Evolutionary conservation across 2,888 invertebrate genomes (phyloP).

Genomic region (Sylvicola cinctus): DNA sequence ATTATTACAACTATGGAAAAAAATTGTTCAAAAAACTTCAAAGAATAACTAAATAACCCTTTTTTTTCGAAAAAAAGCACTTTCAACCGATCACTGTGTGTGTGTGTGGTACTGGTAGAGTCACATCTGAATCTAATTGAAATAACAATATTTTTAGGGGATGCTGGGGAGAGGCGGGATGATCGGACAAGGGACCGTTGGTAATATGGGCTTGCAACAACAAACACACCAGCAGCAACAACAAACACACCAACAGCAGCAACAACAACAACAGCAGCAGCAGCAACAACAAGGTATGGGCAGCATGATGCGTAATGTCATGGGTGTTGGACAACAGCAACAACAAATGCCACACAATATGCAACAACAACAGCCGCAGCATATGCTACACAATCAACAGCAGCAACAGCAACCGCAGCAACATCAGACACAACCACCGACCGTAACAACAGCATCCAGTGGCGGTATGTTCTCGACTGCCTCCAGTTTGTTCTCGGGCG

Average conservation of each 20-base stretch:
- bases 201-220: constrained; percentile 22
- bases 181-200: constrained; percentile 24
- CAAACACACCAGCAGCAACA: constrained; percentile 9
- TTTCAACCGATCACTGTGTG: too few species aligned
- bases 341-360: constrained; percentile 62
- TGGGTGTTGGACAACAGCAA: constrained; percentile 21
- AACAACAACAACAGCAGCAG: constrained; percentile 15
- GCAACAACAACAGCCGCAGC: constrained; percentile 15
- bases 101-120: too few species aligned
- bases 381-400: constrained; percentile 19
- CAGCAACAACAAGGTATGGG: too few species aligned
- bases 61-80: too few species aligned
- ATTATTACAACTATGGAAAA: too few species aligned
- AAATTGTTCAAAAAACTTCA: too few species aligned
- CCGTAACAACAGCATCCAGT: constrained; percentile 20
- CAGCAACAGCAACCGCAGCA: constrained; percentile 50
- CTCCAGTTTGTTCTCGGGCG: constrained; percentile 26
- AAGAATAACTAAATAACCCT: too few species aligned
- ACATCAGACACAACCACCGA: constrained; percentile 34
- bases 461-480: constrained; percentile 25
- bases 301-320: constrained; percentile 13
- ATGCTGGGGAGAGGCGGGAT: constrained; percentile 36
- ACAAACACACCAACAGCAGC: constrained; percentile 12
- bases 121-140: neutral
- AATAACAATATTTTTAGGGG: constrained; percentile 24